Percentiles rank a stretch among this genome's conserved stretches.
Evolutionary conservation across 2,888 invertebrate species (phyloP).

Genomic region (Petrolisthes manimaculis): DNA sequence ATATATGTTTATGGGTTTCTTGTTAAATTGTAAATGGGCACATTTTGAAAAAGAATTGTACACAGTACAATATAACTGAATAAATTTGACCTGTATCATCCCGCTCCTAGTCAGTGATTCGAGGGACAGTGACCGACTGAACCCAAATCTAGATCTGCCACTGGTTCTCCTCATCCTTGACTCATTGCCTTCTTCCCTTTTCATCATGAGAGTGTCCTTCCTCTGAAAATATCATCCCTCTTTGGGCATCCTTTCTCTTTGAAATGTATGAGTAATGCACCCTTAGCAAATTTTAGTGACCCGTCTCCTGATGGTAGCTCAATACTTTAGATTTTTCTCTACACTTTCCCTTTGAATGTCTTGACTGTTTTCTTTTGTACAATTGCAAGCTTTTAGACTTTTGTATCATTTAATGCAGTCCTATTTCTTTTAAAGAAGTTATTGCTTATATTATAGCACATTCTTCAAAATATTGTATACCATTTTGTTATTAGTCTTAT

Average conservation of each 20-base stretch:
- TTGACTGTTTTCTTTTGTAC: neutral
- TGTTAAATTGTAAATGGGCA: neutral
- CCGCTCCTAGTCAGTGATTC: conserved; percentile 6
- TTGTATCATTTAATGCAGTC: conserved; percentile 23
- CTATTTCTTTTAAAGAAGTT: conserved; percentile 10
- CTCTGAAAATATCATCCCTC: neutral
- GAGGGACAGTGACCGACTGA: neutral
- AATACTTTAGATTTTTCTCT: neutral
- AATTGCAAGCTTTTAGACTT: conserved; percentile 21
- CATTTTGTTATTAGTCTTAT: conserved; percentile 16
- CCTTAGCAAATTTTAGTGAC: neutral
- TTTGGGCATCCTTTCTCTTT: neutral
- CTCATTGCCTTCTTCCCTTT: neutral
- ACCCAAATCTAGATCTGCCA: neutral
- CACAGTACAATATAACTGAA: neutral
- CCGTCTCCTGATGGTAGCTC: neutral
- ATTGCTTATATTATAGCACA: conserved; percentile 36
- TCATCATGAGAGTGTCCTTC: neutral
- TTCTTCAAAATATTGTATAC: conserved; percentile 22
- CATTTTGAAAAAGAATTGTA: neutral
- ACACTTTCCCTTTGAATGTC: neutral
- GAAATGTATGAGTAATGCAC: neutral
- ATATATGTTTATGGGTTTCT: conserved; percentile 10
- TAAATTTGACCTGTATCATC: neutral
- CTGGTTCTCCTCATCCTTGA: conserved; percentile 10